Conservation (phyloP, 2,113 vertebrate species). For the Leucosticte australis region DNA sequence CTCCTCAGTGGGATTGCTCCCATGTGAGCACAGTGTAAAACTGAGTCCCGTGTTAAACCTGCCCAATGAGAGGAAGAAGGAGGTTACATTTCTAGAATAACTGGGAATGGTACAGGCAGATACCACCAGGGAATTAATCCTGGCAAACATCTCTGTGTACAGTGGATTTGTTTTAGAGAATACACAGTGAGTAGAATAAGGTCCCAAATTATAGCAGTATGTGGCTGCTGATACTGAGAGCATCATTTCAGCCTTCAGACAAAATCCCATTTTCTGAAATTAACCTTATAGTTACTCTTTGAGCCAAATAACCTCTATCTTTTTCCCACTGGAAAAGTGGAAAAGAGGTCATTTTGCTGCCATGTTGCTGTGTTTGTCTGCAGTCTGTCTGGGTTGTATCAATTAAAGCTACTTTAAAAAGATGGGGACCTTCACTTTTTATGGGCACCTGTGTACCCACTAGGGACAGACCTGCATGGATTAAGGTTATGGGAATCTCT, state of each 20-base stretch:
- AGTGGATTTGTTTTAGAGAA: not conserved
- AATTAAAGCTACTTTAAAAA: constrained; percentile 49
- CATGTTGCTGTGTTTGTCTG: not conserved
- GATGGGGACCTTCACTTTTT: constrained; percentile 15
- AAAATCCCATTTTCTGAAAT: constrained; percentile 21
- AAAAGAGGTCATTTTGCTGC: not conserved
- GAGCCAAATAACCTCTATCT: not conserved
- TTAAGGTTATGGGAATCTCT: constrained; percentile 52
- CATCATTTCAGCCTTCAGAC: not conserved
- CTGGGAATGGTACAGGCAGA: not conserved
- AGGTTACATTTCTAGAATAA: not conserved
- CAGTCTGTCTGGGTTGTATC: not conserved
- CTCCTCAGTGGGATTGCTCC: not conserved
- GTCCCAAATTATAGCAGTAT: not conserved
- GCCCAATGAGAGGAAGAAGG: not conserved
- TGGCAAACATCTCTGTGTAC: not conserved
- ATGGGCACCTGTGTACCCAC: constrained; percentile 59
- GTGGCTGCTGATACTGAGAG: not conserved
- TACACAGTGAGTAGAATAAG: not conserved
- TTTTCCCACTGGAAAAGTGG: not conserved
- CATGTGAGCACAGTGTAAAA: accelerated
- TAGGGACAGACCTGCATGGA: constrained; percentile 12
- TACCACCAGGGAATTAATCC: not conserved
- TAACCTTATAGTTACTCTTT: not conserved
- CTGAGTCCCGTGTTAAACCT: not conserved